Evolutionary conservation across 92 coral and sea anemone species (phyloP).

Genomic region (Heliopora coerulea): DNA sequence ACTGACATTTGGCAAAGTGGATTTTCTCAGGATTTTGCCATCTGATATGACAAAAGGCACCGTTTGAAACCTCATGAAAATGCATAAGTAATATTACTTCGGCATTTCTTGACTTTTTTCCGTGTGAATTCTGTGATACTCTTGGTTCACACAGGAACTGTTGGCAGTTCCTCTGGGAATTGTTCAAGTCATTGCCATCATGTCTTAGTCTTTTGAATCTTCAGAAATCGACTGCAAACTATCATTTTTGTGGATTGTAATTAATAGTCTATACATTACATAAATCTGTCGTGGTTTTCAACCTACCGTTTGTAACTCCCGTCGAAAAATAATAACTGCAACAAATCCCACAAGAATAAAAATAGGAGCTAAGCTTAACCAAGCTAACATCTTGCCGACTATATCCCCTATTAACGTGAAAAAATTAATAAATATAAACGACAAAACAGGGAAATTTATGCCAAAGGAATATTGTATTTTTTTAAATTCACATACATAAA

Average conservation of each 20-base stretch:
- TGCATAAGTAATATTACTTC: too few species aligned
- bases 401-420: conserved; percentile 63
- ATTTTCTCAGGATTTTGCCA: too few species aligned
- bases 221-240: neutral
- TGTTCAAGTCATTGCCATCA: too few species aligned
- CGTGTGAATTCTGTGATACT: too few species aligned
- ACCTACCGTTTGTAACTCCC: conserved; percentile 96
- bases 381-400: conserved; percentile 78
- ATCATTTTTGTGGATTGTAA: neutral
- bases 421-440: neutral
- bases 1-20: too few species aligned
- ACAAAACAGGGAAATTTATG: neutral
- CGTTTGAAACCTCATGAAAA: too few species aligned
- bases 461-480: neutral
- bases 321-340: conserved; percentile 82
- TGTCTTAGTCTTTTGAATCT: too few species aligned
- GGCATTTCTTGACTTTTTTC: too few species aligned
- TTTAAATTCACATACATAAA: neutral
- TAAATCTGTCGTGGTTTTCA: neutral
- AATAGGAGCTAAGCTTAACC: conserved; percentile 91
- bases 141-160: too few species aligned
- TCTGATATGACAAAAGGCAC: too few species aligned
- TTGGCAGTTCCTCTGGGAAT: too few species aligned
- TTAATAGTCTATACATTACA: too few species aligned
- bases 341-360: conserved; percentile 85